Evolutionary conservation across 2,797 vertebrate genomes (phyloP), one percentile per base, ranked within the genome.

Genomic region (Petrocephalus sullivani): DNA sequence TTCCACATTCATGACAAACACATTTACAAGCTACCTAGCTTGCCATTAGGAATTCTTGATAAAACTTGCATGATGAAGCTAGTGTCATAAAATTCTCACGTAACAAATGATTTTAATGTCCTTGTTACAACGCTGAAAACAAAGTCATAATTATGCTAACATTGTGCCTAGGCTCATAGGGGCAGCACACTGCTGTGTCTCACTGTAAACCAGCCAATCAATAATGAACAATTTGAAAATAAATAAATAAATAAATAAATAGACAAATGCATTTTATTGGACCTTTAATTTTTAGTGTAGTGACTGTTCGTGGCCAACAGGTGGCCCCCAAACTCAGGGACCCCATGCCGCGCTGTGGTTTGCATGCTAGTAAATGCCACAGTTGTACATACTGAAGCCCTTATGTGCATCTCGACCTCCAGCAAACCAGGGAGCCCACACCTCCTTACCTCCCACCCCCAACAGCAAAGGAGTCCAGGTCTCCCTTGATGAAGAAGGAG

Each of bases 401-500:
- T 21, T n/a, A 10, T 83, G 41, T 21, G n/a, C 49, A 54, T 46
- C 9, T 0, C 28, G 41, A 53, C 49, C 10, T 28, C 49, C 8
- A 4, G 64, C 28, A 37, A 12, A 71, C 33, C 12, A 71, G 28
- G 4, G 10, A 71, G 4, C 28, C 64, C 64, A 83, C 3, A 54
- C 19, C 21, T 19, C n/a, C 21, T 89, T 95, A 96, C 96, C 96
- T 96, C 87, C 96, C 96, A 88, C 96, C 96, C 7, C 96, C 96
- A 86, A 97, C 93, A 10, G 95, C 95, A 90, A 97, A 96, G 6
- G 94, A 96, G 91, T 97, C 96, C 88, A 96, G 89, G 92, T 96
- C 95, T 90, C 96, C 96, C 93, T 96, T 96, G 23, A 96, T 96
- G 89, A 96, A 97, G 91, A 96, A 97, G 33, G 95, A 96, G 91